Conservation (phyloP, 2,888 invertebrate species). For the Anthoptus insignis region DNA sequence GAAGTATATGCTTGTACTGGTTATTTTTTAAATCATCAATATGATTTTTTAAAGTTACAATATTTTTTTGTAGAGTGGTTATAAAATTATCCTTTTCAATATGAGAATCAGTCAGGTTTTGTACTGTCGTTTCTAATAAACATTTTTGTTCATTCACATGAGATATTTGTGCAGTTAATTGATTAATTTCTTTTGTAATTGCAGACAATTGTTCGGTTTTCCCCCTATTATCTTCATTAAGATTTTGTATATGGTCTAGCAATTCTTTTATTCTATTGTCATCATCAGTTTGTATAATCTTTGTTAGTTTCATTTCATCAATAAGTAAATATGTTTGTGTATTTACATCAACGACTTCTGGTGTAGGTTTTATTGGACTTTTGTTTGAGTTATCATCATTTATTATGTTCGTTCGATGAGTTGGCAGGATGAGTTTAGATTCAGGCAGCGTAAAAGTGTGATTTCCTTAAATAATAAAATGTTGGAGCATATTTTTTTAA, state of each 20-base stretch:
- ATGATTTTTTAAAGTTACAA: conserved; percentile 62
- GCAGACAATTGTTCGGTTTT: conserved; percentile 68
- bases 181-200: conserved; percentile 58
- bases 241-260: conserved; percentile 51
- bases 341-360: conserved; percentile 48
- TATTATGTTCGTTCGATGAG: too few species aligned
- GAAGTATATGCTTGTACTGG: conserved; percentile 56
- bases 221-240: conserved; percentile 57
- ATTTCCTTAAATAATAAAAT: conserved; percentile 62
- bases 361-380: conserved; percentile 30
- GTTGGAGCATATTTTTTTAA: background rate
- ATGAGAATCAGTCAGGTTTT: conserved; percentile 61
- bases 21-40: conserved; percentile 56
- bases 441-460: conserved; percentile 68
- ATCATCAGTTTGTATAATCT: conserved; percentile 65
- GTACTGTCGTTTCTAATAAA: conserved; percentile 64
- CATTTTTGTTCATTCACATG: conserved; percentile 70
- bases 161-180: conserved; percentile 62
- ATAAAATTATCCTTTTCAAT: conserved; percentile 65
- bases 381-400: conserved; percentile 46
- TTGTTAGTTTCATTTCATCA: conserved; percentile 50
- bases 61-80: conserved; percentile 56
- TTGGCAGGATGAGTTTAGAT: too few species aligned
- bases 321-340: conserved; percentile 63
- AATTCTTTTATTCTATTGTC: conserved; percentile 55